Conservation (phyloP, 2,113 vertebrate species). For the Tenrec ecaudatus region DNA sequence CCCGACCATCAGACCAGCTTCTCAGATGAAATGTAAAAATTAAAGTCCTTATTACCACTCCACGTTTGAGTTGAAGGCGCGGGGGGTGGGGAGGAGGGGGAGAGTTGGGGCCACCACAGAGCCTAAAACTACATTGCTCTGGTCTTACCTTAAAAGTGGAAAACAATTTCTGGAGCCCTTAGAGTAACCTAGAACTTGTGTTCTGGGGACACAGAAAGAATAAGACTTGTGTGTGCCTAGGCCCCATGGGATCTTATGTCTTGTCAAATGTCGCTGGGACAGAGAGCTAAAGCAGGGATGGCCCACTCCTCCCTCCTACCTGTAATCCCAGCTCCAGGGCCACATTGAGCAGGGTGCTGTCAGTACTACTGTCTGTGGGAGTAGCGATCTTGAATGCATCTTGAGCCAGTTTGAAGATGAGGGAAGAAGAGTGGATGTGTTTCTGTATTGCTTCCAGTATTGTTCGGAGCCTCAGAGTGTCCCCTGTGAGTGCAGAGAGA, state of each 20-base stretch:
- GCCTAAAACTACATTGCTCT: conserved; percentile 41
- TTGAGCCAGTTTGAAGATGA: conserved; percentile 99
- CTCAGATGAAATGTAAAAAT: conserved; percentile 34
- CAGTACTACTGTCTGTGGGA: conserved; percentile 94
- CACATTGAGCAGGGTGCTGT: conserved; percentile 97
- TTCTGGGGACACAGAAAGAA: conserved; percentile 52
- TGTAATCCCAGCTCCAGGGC: conserved; percentile 97
- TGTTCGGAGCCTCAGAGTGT: conserved; percentile 95
- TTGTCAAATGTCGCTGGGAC: conserved; percentile 3
- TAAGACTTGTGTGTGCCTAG: conserved; percentile 14
- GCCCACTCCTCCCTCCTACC: conserved; percentile 85
- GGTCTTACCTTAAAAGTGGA: conserved; percentile 59
- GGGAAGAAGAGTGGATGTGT: conserved; percentile 98
- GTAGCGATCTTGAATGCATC: conserved; percentile 99
- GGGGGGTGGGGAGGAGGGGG: background rate
- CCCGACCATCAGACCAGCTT: background rate
- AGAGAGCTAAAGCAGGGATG: conserved; percentile 4
- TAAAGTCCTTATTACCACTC: conserved; percentile 42
- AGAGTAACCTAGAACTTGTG: conserved; percentile 17
- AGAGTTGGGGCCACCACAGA: background rate
- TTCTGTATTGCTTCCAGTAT: conserved; percentile 99
- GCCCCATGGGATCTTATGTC: background rate
- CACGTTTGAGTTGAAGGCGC: conserved; percentile 34
- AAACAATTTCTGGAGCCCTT: conserved; percentile 1
- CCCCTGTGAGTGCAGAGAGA: conserved; percentile 87